Base-by-base conservation (phyloP, 35 echinoderm and acorn worm species). In the Apostichopus parvimensis region DNA sequence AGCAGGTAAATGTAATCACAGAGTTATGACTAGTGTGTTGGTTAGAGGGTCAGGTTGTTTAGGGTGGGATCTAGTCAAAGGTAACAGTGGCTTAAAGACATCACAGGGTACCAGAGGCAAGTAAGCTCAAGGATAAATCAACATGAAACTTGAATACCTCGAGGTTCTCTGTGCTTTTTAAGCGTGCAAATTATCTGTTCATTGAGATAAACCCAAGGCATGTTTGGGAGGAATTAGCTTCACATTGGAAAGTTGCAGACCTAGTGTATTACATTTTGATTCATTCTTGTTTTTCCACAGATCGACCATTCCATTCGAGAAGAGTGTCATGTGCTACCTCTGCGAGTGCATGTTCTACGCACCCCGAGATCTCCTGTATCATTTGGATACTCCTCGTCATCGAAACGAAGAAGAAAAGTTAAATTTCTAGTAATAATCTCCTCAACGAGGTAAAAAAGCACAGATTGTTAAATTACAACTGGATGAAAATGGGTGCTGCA, bases 361-460 rank as follows among this genome's bases (percentile, higher is more conserved):
- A 4, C 97, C 97, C 0, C 88, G 91, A 86, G 97, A 99, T 62
- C 87, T 99, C 20, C 91, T 96, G 14, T 83, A 93, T 34, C 97
- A 99, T 79, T 88, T 99, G 11, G 79, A 90, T 22, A 87, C 71
- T 15, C 90, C 86, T 24, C 78, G 71, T 8, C 97, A 99, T 87
- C 92, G 87, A 22, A 77, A 78, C 20, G 91, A 93, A 77, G 97
- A 99, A 62, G 79, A 87, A 55, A 90, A 54, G n/a, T 78, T 97
- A 56, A 87, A 86, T 17, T 91, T 78, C 76, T 76, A 79, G 7
- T 79, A 57, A 8, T 91, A 21, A 88, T 26, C 79, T 57, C 55
- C 0, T 53, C 79, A 7, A n/a, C 28, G 9, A 8, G 55, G 25
- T 82, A 1, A 61, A 61, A 61, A 8, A 61, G 12, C 34, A 61